Base-by-base conservation (phyloP, 2,797 vertebrate genomes). In the Amazonetta brasiliensis region DNA sequence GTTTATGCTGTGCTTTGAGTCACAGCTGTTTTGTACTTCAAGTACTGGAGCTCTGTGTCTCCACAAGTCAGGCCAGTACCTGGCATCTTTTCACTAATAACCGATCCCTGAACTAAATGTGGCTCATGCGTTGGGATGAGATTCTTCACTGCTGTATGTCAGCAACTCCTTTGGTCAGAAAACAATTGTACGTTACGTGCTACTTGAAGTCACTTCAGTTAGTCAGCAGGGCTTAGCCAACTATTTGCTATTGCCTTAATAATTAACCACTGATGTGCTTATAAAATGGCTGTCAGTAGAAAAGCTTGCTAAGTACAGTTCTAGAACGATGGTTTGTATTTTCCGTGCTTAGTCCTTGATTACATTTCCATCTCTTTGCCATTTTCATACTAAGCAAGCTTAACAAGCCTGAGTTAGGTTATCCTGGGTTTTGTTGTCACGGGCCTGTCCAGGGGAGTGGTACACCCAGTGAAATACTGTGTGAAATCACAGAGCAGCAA, bases 31-130 rank as follows among this genome's bases (percentile, higher is more conserved):
- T 48, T 25, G 7, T 39, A 46, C 11, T 20, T 64, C 17, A 41
- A 15, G 12, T 37, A 15, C 78, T 11, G 31, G 60, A 76, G 25
- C 6, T 4, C 11, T 3, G 22, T 16, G n/a, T 16, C 15, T 56
- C 41, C 41, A 12, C 4, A 33, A 33, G 41, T 26, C 68, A 21
- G 52, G 44, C 60, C 7, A 3, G 18, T 6, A 16, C 3, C 54
- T 17, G 30, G n/a, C 33, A 26, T 3, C 0, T 33, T 19, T 3
- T 14, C 30, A 3, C 21, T 6, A 26, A 30, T 5, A 4, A 7
- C 64, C 6, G 41, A 8, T 43, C 50, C 20, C 64, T 6, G 37
- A 44, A 2, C 31, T 13, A 8, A n/a, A 14, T 2, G 11, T 4
- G 23, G 23, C 28, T 54, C 66, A 18, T 68, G 28, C 6, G 12